Evolutionary conservation across 2,888 invertebrate species (phyloP).

Genomic region (Microchrysa polita): DNA sequence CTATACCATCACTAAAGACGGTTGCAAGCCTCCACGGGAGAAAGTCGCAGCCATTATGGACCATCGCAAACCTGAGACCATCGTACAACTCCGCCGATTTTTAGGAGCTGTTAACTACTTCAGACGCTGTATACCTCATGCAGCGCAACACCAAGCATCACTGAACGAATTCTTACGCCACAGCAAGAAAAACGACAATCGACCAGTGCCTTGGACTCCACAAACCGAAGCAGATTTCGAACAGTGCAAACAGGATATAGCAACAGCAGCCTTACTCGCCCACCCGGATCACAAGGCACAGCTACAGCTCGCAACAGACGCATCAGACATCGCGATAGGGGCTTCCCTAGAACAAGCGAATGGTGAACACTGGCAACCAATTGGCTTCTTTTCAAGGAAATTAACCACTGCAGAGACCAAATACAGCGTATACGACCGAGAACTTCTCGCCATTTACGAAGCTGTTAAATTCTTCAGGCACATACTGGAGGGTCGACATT

Average conservation of each 20-base stretch:
- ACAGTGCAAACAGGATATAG: neutral
- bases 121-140: slow-evolving; percentile 15
- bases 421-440: too few species aligned
- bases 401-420: too few species aligned
- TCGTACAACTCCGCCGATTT: slow-evolving; percentile 16
- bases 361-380: slow-evolving; percentile 53
- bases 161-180: slow-evolving; percentile 8
- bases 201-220: slow-evolving; percentile 20
- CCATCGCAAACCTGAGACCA: neutral
- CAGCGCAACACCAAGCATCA: too few species aligned
- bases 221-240: neutral
- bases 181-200: slow-evolving; percentile 23
- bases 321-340: too few species aligned
- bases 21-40: neutral
- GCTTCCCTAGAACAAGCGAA: too few species aligned
- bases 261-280: neutral
- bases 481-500: too few species aligned
- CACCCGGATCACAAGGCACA: too few species aligned
- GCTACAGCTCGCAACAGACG: too few species aligned
- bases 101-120: slow-evolving; percentile 32
- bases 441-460: too few species aligned
- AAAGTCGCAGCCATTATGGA: neutral
- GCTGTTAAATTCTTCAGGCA: too few species aligned
- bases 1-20: neutral
- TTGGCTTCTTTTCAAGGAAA: slow-evolving; percentile 58